Evolutionary conservation across 2,797 vertebrate species (phyloP).

Genomic region (Mycteria americana): DNA sequence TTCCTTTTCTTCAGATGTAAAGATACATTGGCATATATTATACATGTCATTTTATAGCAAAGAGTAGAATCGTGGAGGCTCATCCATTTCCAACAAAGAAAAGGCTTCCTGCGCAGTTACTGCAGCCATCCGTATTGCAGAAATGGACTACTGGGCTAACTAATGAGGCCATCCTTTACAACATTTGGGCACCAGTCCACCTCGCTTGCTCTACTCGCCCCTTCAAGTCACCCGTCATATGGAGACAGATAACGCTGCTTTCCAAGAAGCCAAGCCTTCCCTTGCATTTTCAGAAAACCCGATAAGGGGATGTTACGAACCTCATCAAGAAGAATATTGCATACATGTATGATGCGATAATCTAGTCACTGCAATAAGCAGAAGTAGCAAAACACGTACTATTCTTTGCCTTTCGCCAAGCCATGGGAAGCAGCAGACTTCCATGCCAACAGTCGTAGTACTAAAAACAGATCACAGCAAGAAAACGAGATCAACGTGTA

Average conservation of each 20-base stretch:
- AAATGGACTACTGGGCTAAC: background rate
- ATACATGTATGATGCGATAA: background rate
- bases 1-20: background rate
- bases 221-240: background rate
- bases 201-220: background rate
- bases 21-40: background rate
- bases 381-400: background rate
- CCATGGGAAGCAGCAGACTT: background rate
- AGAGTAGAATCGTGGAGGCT: background rate
- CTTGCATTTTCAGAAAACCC: background rate
- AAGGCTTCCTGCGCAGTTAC: background rate
- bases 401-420: background rate
- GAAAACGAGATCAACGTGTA: background rate
- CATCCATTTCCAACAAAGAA: background rate
- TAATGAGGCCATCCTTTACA: background rate
- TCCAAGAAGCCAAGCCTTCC: background rate
- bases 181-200: background rate
- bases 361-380: background rate
- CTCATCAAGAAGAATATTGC: background rate
- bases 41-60: background rate
- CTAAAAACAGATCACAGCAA: background rate
- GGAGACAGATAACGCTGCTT: background rate
- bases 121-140: background rate
- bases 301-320: background rate
- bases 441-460: background rate